A percentile compares a stretch with the other conserved stretches of the same genome.
Conservation (phyloP, 2,797 vertebrate species). For the Catostomus latipinnis region DNA sequence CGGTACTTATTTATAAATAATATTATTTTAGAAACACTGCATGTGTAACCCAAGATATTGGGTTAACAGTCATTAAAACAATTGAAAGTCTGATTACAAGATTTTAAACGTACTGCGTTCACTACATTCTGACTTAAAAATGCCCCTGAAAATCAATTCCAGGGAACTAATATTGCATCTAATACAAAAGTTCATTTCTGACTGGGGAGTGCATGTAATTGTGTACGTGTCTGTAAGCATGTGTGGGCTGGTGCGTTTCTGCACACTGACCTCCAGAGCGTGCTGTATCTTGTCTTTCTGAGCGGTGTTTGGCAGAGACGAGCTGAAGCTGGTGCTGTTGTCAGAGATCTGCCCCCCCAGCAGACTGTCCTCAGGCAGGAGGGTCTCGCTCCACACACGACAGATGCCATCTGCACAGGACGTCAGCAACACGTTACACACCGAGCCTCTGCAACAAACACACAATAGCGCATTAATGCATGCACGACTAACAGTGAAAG, state of each 20-base stretch:
- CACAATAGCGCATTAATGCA: conserved; percentile 8
- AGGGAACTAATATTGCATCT: too few relatives aligned
- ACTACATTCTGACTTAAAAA: too few relatives aligned
- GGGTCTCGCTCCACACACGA: conserved; percentile 94
- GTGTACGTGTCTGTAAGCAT: background rate
- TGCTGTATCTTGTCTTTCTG: conserved; percentile 97
- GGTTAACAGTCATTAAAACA: too few relatives aligned
- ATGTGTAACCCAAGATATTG: too few relatives aligned
- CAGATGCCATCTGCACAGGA: conserved; percentile 96
- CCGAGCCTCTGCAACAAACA: conserved; percentile 84
- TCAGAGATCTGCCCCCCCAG: conserved; percentile 96
- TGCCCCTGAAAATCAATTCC: too few relatives aligned
- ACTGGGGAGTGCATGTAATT: too few relatives aligned
- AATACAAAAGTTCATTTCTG: too few relatives aligned
- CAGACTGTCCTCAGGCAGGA: conserved; percentile 93
- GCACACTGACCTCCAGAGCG: conserved; percentile 86
- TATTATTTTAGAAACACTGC: too few relatives aligned
- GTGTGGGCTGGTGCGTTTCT: background rate
- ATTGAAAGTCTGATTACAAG: too few relatives aligned
- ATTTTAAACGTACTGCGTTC: too few relatives aligned
- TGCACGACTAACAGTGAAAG: conserved; percentile 3
- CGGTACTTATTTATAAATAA: too few relatives aligned
- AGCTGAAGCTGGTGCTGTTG: conserved; percentile 86
- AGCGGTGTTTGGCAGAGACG: conserved; percentile 83
- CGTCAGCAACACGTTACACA: conserved; percentile 94